Percentiles rank a stretch among this genome's conserved stretches.
Conservation (phyloP, 2,113 vertebrate species). For the Etia nguti region DNA sequence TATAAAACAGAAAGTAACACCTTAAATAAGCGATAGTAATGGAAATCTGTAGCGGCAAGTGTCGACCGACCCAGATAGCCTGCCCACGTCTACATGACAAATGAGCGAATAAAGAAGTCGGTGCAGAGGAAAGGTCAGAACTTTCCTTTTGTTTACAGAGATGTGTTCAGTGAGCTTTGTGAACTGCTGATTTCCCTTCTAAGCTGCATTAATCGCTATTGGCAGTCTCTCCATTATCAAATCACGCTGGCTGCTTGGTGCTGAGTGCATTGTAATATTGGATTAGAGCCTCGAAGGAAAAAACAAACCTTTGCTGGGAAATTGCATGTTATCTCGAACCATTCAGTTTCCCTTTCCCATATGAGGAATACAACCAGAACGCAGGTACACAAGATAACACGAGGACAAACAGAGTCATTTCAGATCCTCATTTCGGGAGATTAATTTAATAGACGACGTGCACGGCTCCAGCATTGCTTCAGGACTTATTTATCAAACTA, state of each 20-base stretch:
- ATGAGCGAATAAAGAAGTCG: not conserved
- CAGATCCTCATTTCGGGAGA: not conserved
- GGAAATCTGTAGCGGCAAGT: not conserved
- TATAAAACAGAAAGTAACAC: not conserved
- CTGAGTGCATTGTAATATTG: constrained; percentile 35
- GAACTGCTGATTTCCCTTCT: constrained; percentile 22
- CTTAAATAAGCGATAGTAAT: not conserved
- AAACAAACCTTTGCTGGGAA: constrained; percentile 16
- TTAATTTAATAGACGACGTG: constrained; percentile 1
- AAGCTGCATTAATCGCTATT: constrained; percentile 31
- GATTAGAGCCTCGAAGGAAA: constrained; percentile 36
- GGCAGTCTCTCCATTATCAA: constrained; percentile 42
- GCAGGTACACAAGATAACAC: constrained; percentile 8
- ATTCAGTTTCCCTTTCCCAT: constrained; percentile 6
- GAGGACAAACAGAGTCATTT: constrained; percentile 3
- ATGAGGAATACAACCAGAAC: not conserved
- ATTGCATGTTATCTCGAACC: constrained; percentile 17
- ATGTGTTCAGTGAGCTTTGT: not conserved
- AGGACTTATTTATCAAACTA: not conserved
- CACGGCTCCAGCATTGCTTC: not conserved
- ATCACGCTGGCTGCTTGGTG: constrained; percentile 24
- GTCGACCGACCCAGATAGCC: not conserved
- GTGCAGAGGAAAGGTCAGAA: constrained; percentile 20
- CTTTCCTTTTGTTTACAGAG: constrained; percentile 20
- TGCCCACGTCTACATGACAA: not conserved